Conservation (phyloP, 2,113 vertebrate genomes). For the Ascaphus truei region DNA sequence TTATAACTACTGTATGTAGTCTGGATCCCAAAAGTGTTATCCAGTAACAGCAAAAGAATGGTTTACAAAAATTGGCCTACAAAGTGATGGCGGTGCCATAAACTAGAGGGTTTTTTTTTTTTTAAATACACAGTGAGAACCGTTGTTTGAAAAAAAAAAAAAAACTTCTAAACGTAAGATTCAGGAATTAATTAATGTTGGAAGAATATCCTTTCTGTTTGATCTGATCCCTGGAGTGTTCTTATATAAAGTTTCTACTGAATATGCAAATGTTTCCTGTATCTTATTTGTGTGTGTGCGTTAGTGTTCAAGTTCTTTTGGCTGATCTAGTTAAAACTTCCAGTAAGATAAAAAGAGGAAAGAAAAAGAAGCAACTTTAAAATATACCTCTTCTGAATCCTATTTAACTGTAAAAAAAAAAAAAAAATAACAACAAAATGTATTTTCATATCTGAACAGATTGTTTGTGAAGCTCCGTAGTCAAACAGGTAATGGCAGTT, state of each 20-base stretch:
- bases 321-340: conserved; percentile 33
- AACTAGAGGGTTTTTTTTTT: conserved; percentile 10
- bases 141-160: conserved; percentile 33
- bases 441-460: conserved; percentile 11
- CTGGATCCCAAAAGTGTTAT: not conserved
- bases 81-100: conserved; percentile 19
- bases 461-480: conserved; percentile 28
- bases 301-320: conserved; percentile 31
- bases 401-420: conserved; percentile 17
- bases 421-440: no score
- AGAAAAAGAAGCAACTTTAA: conserved; percentile 16
- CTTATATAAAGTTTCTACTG: conserved; percentile 37
- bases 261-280: conserved; percentile 36
- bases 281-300: conserved; percentile 33
- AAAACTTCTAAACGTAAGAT: conserved; percentile 30
- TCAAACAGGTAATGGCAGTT: conserved; percentile 34
- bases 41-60: not conserved
- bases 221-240: conserved; percentile 36
- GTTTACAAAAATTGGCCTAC: conserved; percentile 15
- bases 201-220: conserved; percentile 36
- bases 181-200: conserved; percentile 33
- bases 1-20: no score
- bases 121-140: conserved; percentile 1
- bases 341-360: not conserved
- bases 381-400: conserved; percentile 18